These are phyloP conservation scores for Labeo rohita DNA, from an alignment of 2,113 vertebrate species.

Conservation along the genomic window DNA sequence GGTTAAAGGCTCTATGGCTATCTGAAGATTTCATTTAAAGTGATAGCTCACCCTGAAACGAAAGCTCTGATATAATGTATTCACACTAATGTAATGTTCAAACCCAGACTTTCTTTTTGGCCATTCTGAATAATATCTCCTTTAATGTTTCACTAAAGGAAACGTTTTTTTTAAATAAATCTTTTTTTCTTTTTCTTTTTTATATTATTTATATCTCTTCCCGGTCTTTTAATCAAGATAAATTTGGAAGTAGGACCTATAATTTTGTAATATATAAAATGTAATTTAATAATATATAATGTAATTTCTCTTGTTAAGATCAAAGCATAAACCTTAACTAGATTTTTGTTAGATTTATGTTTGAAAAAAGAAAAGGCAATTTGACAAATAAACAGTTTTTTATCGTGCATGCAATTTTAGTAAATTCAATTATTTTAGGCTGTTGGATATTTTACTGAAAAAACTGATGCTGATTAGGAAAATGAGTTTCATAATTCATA, in stretches of 20 bases:
- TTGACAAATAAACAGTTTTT: background rate
- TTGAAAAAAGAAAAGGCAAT: background rate
- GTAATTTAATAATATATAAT: too few relatives aligned
- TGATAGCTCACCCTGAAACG: background rate
- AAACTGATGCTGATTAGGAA: background rate
- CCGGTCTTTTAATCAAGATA: background rate
- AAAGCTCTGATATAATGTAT: background rate
- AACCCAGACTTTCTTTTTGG: background rate
- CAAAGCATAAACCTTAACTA: background rate
- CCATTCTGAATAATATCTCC: background rate
- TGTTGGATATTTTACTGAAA: background rate
- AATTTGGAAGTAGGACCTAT: background rate
- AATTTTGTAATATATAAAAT: background rate
- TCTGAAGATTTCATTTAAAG: constrained; percentile 2
- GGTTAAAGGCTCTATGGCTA: background rate
- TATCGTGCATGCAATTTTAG: background rate
- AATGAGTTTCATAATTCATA: background rate
- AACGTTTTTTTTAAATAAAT: too few relatives aligned
- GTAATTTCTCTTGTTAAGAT: too few relatives aligned
- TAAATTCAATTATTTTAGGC: background rate
- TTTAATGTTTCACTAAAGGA: background rate
- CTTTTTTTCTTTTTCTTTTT: too few relatives aligned
- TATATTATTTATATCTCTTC: background rate
- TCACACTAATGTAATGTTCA: background rate
- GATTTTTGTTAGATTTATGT: background rate